Evolutionary conservation across 1,140 invertebrate species (phyloP).

Genomic region (Trachymyrmex septentrionalis): DNA sequence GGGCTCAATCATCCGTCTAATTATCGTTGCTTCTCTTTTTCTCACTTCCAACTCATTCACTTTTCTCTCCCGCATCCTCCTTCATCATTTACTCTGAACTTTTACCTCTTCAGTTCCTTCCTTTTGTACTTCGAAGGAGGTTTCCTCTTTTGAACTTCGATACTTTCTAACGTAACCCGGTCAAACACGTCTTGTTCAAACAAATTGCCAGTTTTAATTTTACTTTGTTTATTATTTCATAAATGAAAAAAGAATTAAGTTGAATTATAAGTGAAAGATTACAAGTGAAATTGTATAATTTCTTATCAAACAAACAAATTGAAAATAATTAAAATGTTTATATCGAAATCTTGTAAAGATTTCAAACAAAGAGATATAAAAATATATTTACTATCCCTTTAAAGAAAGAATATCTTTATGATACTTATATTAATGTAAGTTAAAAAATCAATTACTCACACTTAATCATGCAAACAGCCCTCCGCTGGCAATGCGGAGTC

Average conservation of each 20-base stretch:
- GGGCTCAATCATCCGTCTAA: constrained; percentile 83
- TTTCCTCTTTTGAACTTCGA: constrained; percentile 1
- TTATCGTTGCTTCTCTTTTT: constrained; percentile 81
- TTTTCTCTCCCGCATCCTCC: constrained; percentile 1
- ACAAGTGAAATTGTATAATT: not conserved
- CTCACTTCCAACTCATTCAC: constrained; percentile 20
- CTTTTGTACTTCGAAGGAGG: constrained; percentile 2
- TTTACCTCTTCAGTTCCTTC: constrained; percentile 26
- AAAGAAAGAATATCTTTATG: not conserved
- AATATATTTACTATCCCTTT: too few species aligned
- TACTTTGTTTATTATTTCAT: not conserved
- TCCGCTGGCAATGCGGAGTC: too few species aligned
- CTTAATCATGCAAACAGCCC: too few species aligned
- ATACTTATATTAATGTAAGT: not conserved
- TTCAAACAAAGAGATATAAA: not conserved
- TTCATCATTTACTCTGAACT: constrained; percentile 8
- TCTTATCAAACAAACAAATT: not conserved
- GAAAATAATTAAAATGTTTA: not conserved
- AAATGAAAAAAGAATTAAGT: not conserved
- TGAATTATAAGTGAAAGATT: not conserved
- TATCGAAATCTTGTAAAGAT: not conserved
- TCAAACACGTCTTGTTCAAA: constrained; percentile 18
- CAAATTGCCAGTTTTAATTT: constrained; percentile 24
- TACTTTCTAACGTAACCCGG: not conserved
- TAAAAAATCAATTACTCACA: not conserved